phyloP scores from a whole-genome alignment of 2,888 invertebrate genomes.

The Drosophila infuscata region DNA sequence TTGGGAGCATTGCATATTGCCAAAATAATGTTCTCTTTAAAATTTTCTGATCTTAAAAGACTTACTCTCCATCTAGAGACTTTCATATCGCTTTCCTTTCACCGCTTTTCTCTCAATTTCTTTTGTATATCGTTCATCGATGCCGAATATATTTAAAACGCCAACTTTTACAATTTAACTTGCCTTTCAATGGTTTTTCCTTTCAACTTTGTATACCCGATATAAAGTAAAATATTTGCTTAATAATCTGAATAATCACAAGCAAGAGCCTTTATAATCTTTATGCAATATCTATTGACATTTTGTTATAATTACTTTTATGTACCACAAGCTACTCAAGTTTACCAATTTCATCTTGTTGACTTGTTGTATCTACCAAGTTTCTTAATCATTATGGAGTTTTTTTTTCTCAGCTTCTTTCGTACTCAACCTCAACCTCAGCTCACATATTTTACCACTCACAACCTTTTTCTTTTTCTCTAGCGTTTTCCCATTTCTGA shows the following conservation, averaged over 20 bases:
- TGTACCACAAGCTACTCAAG: not conserved
- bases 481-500: not conserved
- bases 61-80: not conserved
- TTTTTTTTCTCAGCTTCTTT: not conserved
- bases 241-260: not conserved
- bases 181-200: not conserved
- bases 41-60: not conserved
- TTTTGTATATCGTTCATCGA: not conserved
- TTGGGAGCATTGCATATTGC: too few relatives aligned
- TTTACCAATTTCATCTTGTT: slow-evolving; percentile 1
- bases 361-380: slow-evolving; percentile 5
- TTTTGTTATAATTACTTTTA: not conserved
- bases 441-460: not conserved
- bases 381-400: slow-evolving; percentile 10
- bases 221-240: not conserved
- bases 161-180: not conserved
- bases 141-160: not conserved
- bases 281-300: too few relatives aligned
- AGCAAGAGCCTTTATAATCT: not conserved
- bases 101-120: not conserved
- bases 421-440: not conserved
- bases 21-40: not conserved
- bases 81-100: not conserved
- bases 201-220: not conserved
- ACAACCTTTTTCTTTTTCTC: not conserved